Conservation (phyloP, 2,113 vertebrate species). For the Datnioides undecimradiatus region DNA sequence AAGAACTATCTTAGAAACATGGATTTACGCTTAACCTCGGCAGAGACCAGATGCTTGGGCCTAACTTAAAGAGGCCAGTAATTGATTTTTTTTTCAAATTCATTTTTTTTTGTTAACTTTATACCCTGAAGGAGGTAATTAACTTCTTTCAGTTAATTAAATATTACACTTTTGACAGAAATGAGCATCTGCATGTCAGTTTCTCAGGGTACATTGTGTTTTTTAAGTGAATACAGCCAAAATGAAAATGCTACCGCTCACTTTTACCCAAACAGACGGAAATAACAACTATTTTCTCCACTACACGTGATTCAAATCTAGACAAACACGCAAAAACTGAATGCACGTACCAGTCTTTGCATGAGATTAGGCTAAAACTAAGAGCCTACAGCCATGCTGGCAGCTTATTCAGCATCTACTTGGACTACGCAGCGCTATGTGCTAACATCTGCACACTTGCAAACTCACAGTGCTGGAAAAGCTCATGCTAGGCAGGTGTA, state of each 20-base stretch:
- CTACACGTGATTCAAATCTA: too few relatives aligned
- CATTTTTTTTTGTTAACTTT: neutral
- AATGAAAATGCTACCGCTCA: neutral
- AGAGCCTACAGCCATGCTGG: too few relatives aligned
- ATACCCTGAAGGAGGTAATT: neutral
- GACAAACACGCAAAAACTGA: too few relatives aligned
- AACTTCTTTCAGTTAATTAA: neutral
- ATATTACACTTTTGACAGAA: neutral
- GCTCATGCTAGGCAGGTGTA: too few relatives aligned
- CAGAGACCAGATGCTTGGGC: neutral
- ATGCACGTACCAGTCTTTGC: too few relatives aligned
- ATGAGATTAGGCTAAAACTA: too few relatives aligned
- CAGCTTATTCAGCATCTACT: too few relatives aligned
- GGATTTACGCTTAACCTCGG: neutral
- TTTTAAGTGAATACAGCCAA: neutral
- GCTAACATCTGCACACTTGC: too few relatives aligned
- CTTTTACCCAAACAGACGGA: neutral
- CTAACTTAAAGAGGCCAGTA: neutral
- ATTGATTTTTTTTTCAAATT: slow-evolving; percentile 3
- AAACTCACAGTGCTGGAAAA: too few relatives aligned
- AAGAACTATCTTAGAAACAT: neutral
- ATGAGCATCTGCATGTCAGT: neutral
- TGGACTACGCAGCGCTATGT: too few relatives aligned
- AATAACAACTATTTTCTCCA: neutral
- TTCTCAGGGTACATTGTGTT: neutral